A percentile compares a stretch with the other conserved stretches of the same genome.
Conservation (phyloP, 2,797 vertebrate species). For the Coilia nasus region DNA sequence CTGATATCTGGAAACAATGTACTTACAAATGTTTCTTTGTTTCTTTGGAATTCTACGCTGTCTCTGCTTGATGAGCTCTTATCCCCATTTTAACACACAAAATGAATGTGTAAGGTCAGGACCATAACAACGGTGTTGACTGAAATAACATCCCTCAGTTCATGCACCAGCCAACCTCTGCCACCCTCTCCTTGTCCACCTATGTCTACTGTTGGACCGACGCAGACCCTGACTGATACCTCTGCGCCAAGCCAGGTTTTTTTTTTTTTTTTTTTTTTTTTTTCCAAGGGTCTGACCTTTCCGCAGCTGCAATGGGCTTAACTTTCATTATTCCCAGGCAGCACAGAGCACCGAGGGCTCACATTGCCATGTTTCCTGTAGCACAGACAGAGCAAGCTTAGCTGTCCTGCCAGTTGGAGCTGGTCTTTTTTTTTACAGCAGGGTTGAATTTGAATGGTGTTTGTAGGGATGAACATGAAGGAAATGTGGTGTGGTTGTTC, state of each 20-base stretch:
- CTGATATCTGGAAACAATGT: background rate
- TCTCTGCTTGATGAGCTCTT: background rate
- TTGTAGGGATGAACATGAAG: background rate
- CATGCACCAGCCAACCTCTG: background rate
- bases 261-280: slow-evolving; percentile 18
- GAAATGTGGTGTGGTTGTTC: background rate
- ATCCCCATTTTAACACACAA: background rate
- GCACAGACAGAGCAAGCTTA: background rate
- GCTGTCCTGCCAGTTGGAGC: background rate
- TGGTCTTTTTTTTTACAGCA: background rate
- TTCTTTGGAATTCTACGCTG: background rate
- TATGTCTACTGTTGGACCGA: background rate
- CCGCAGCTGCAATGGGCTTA: slow-evolving; percentile 48
- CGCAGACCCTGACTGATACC: slow-evolving; percentile 7
- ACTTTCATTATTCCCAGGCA: slow-evolving; percentile 35
- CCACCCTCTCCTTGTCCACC: background rate
- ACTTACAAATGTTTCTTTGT: background rate
- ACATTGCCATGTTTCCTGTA: slow-evolving; percentile 35
- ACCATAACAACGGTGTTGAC: background rate
- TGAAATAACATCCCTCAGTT: background rate
- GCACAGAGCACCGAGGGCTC: slow-evolving; percentile 35
- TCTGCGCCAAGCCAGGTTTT: slow-evolving; percentile 30
- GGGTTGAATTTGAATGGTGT: background rate
- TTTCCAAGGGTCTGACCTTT: slow-evolving; percentile 49
- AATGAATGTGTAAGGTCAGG: slow-evolving; percentile 1